Evolutionary conservation across 2,113 vertebrate species (phyloP).

Genomic region (Pedionomus torquatus): DNA sequence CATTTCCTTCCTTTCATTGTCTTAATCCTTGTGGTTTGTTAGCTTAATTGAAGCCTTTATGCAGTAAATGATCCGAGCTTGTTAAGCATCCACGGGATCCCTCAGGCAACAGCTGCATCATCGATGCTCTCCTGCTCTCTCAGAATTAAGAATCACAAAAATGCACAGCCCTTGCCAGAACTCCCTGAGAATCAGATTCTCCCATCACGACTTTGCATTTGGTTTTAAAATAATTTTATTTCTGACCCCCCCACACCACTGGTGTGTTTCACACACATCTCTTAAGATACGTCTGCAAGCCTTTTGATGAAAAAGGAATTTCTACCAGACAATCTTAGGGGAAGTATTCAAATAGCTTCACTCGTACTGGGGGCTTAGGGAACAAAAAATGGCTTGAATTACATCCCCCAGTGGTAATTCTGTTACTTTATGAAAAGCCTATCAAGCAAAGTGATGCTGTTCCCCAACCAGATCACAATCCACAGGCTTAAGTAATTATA

Average conservation of each 20-base stretch:
- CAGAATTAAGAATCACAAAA: background rate
- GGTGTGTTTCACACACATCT: background rate
- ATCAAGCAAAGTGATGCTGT: background rate
- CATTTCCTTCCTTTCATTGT: background rate
- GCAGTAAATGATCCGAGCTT: background rate
- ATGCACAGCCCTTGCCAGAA: background rate
- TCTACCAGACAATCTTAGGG: background rate
- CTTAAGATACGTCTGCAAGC: background rate
- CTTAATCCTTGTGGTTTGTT: slow-evolving; percentile 41
- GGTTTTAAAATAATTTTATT: background rate
- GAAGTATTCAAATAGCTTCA: background rate
- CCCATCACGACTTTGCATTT: background rate
- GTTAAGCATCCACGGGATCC: background rate
- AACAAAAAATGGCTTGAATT: background rate
- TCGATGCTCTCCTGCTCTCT: background rate
- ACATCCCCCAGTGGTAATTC: fast-evolving
- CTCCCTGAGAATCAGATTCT: background rate
- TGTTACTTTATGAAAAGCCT: background rate
- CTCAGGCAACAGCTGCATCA: background rate
- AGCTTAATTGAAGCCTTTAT: slow-evolving; percentile 3
- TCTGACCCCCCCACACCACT: too few relatives aligned
- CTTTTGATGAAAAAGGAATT: background rate
- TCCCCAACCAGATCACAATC: background rate
- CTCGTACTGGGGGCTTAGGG: too few relatives aligned
- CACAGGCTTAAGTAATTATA: background rate